Percentiles rank a stretch among this genome's conserved stretches.
These are phyloP conservation scores for Glomeris marginata DNA, from an alignment of 2,888 invertebrate species.

Conservation along the genomic window DNA sequence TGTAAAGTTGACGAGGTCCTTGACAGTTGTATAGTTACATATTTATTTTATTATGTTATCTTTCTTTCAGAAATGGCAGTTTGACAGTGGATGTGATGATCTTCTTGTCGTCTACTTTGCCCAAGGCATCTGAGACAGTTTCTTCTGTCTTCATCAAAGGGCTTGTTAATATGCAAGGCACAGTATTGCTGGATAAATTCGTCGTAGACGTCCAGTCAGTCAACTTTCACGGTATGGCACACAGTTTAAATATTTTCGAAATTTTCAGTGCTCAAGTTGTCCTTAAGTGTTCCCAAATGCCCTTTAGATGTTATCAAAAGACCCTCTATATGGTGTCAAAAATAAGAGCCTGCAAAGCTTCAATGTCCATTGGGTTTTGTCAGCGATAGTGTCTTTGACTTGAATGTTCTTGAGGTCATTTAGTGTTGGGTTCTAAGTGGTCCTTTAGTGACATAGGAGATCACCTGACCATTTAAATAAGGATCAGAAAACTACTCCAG, in stretches of 20 bases:
- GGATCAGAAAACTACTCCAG: too few relatives aligned
- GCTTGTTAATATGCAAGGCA: conserved; percentile 24
- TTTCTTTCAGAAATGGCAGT: conserved; percentile 14
- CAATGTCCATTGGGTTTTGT: too few relatives aligned
- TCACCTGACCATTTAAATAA: too few relatives aligned
- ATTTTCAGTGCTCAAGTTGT: too few relatives aligned
- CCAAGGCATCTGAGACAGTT: conserved; percentile 24
- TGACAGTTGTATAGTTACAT: background rate
- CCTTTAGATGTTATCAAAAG: too few relatives aligned
- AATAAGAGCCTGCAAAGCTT: too few relatives aligned
- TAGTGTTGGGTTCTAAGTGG: too few relatives aligned
- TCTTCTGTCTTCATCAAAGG: conserved; percentile 27
- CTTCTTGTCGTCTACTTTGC: conserved; percentile 19
- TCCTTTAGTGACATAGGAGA: too few relatives aligned
- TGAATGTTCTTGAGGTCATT: too few relatives aligned
- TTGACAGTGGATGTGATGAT: conserved; percentile 19
- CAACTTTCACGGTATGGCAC: conserved; percentile 21
- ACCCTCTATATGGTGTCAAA: too few relatives aligned
- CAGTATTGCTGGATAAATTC: conserved; percentile 25
- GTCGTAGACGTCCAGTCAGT: conserved; percentile 27
- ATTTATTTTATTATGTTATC: conserved; percentile 4
- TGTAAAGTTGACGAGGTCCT: background rate
- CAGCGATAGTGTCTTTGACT: too few relatives aligned
- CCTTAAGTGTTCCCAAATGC: too few relatives aligned
- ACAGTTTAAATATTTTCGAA: background rate